phyloP scores from a whole-genome alignment of 2,113 vertebrate species.

The Clinocottus analis region DNA sequence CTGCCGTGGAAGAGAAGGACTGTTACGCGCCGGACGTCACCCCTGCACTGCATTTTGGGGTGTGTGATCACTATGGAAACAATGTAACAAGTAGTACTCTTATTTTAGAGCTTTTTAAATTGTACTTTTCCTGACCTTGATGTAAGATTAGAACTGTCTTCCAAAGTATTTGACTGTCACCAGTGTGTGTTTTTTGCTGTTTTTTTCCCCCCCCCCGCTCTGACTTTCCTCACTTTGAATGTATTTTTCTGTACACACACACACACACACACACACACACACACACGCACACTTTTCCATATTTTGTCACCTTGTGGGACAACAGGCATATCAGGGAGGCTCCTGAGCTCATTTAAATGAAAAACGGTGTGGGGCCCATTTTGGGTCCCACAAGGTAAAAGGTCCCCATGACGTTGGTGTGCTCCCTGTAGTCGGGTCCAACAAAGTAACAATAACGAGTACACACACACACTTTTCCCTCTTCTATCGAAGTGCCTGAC shows the following conservation, averaged over 20 bases:
- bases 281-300: no score
- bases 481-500: conserved; percentile 76
- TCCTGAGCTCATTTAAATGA: no score
- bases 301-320: no score
- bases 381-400: no score
- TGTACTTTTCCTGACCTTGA: conserved; percentile 8
- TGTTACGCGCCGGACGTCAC: conserved; percentile 20
- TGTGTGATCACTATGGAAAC: conserved; percentile 38
- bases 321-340: no score
- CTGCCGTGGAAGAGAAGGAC: no score
- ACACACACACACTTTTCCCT: not conserved
- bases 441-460: no score
- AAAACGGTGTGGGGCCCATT: no score
- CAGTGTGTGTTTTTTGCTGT: conserved; percentile 30
- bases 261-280: not conserved
- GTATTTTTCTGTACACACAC: conserved; percentile 16
- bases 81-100: conserved; percentile 26
- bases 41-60: conserved; percentile 48
- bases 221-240: conserved; percentile 42
- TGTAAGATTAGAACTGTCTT: conserved; percentile 54
- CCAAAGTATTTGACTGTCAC: conserved; percentile 33
- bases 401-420: no score
- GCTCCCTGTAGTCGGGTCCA: no score
- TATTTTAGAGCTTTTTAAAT: conserved; percentile 61
- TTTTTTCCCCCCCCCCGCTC: not conserved